Evolutionary conservation across 2,888 invertebrate species (phyloP), one percentile per base, ranked within the genome.

Genomic region (Leptinotarsa juncta): DNA sequence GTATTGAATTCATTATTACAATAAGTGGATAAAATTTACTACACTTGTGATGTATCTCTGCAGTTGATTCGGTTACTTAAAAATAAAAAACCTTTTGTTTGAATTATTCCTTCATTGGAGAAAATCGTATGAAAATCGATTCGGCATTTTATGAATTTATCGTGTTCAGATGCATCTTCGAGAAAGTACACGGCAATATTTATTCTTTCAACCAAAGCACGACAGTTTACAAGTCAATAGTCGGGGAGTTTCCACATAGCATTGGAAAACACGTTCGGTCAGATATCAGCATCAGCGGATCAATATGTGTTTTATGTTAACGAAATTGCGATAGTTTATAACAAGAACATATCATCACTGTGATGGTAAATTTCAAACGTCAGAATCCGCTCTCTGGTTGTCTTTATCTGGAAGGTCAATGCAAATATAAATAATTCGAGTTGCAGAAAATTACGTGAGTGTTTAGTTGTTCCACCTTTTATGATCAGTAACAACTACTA

Each of bases 371-470:
- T 20, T 20, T 23, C 20, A 20, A 57, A 23, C 57, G 3, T 62
- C 26, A 32, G 10, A 62, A 62, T 62, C 62, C 62, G 62, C 3
- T 26, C 12, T 32, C 32, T 32, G 14, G 10, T n/a, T 62, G 16
- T n/a, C 42, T 32, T 62, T 20, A 57, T 23, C 57, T 62, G n/a
- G 42, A 62, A 62, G 62, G 62, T 62, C 62, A 10, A 32, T 32
- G 7, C 14, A 16, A 42, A 32, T 62, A 62, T 62, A 62, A 62
- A 62, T 12, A 62, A 32, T 15, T 10, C 12, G 62, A 62, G n/a
- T 23, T 10, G 42, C 42, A 42, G 10, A 42, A 1, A 42, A 3
- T 2, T 14, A 20, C 23, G 57, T 20, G 18, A 20, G 16, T n/a
- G 51, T 51, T 51, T n/a, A 4, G 15, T 51, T 4, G 14, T 50